Conservation (phyloP, 2,888 invertebrate genomes). For the Drosophila maculinotata region DNA sequence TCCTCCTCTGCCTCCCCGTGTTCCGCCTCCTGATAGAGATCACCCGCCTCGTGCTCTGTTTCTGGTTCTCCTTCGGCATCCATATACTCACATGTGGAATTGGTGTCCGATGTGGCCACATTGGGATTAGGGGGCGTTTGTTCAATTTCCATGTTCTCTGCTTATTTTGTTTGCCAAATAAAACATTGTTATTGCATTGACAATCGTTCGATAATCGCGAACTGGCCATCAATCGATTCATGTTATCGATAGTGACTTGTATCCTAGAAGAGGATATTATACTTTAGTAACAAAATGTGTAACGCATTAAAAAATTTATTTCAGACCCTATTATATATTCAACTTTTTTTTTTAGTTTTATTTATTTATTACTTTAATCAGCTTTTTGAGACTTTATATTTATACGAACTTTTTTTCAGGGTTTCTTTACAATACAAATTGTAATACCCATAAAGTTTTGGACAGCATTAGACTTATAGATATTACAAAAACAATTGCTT, state of each 20-base stretch:
- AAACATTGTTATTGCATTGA: constrained; percentile 41
- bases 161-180: constrained; percentile 45
- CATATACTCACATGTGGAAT: constrained; percentile 75
- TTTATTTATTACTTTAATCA: too few species aligned
- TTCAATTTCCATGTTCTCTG: constrained; percentile 67
- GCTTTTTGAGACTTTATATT: too few species aligned
- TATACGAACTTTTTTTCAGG: too few species aligned
- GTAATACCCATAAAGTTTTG: too few species aligned
- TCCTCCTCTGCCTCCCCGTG: constrained; percentile 28
- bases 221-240: constrained; percentile 18
- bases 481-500: too few species aligned
- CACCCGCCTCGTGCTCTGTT: constrained; percentile 48
- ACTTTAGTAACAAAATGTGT: too few species aligned
- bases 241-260: constrained; percentile 29
- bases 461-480: too few species aligned
- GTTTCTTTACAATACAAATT: too few species aligned
- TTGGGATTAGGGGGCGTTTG: constrained; percentile 64
- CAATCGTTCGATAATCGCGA: constrained; percentile 3
- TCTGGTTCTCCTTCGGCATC: constrained; percentile 78
- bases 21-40: constrained; percentile 73
- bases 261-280: too few species aligned
- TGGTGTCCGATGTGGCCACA: constrained; percentile 56
- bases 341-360: too few species aligned
- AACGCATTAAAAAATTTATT: too few species aligned
- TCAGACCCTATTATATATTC: too few species aligned